phyloP scores from a whole-genome alignment of 23 tunicate species.

The Pegea sp. region DNA sequence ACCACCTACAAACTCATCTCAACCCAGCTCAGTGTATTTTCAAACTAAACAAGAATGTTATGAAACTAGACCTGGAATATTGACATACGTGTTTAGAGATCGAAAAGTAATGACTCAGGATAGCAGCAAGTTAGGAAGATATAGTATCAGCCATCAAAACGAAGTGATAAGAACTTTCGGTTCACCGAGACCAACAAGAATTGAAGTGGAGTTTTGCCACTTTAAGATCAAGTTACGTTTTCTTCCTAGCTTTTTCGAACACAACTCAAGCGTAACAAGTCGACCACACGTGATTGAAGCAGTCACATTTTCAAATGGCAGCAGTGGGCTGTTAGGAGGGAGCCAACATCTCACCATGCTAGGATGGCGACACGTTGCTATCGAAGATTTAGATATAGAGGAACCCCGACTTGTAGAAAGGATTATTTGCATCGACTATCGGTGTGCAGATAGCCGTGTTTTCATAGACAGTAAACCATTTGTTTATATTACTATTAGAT shows the following conservation, averaged over 20 bases:
- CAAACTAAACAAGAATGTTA: slow-evolving; percentile 44
- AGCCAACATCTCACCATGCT: slow-evolving; percentile 6
- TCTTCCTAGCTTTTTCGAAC: slow-evolving; percentile 8
- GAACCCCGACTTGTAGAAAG: slow-evolving; percentile 2
- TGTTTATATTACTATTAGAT: slow-evolving; percentile 25
- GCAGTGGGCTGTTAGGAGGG: neutral
- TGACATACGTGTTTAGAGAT: slow-evolving; percentile 73
- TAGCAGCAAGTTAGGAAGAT: slow-evolving; percentile 12
- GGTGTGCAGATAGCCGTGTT: slow-evolving; percentile 20
- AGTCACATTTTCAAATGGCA: slow-evolving; percentile 16
- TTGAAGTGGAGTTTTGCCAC: slow-evolving; percentile 14
- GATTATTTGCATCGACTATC: slow-evolving; percentile 45
- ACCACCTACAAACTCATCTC: slow-evolving; percentile 5
- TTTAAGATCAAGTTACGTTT: slow-evolving; percentile 12
- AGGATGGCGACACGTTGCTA: slow-evolving; percentile 20
- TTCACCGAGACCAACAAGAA: slow-evolving; percentile 5
- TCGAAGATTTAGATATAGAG: slow-evolving; percentile 4
- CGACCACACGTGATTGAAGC: slow-evolving; percentile 22
- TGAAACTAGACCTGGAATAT: slow-evolving; percentile 21
- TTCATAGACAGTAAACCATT: slow-evolving; percentile 6
- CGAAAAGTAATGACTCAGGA: slow-evolving; percentile 6
- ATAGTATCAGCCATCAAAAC: slow-evolving; percentile 8
- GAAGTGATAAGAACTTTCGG: slow-evolving; percentile 23
- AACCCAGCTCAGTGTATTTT: slow-evolving; percentile 21
- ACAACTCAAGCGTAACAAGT: neutral